Evolutionary conservation across 2,888 invertebrate species (phyloP).

Genomic region (Spilarctia lutea): DNA sequence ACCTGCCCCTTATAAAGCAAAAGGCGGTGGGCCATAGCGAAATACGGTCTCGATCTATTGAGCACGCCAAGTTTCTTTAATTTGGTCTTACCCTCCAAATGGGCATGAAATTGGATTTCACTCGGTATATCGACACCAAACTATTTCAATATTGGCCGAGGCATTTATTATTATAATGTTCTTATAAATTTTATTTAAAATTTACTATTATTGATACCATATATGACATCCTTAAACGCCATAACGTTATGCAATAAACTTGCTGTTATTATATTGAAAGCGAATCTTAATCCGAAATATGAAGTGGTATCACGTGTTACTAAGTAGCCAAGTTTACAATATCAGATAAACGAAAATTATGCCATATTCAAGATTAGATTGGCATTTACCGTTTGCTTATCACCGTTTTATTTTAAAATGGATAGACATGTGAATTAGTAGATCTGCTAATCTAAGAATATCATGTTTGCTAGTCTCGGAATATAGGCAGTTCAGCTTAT

Average conservation of each 20-base stretch:
- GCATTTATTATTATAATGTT: too few relatives aligned
- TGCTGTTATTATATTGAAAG: neutral
- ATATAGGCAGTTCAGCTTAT: neutral
- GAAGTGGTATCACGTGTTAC: neutral
- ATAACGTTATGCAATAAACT: neutral
- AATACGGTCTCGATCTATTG: too few relatives aligned
- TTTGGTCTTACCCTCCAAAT: too few relatives aligned
- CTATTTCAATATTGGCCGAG: too few relatives aligned
- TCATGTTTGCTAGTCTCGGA: neutral
- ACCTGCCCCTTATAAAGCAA: too few relatives aligned
- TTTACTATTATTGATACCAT: neutral
- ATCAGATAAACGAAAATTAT: conserved; percentile 2
- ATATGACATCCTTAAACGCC: neutral
- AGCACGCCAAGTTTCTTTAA: too few relatives aligned
- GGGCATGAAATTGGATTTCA: too few relatives aligned
- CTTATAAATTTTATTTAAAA: too few relatives aligned
- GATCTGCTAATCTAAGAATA: neutral
- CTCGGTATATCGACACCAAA: too few relatives aligned
- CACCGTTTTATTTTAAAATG: neutral
- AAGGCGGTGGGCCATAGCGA: too few relatives aligned
- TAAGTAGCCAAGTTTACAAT: neutral
- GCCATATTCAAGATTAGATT: neutral
- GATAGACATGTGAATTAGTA: neutral
- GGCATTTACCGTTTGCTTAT: neutral
- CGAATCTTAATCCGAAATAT: neutral